phyloP scores from a whole-genome alignment of 2,113 vertebrate species.

The Tichodroma muraria region DNA sequence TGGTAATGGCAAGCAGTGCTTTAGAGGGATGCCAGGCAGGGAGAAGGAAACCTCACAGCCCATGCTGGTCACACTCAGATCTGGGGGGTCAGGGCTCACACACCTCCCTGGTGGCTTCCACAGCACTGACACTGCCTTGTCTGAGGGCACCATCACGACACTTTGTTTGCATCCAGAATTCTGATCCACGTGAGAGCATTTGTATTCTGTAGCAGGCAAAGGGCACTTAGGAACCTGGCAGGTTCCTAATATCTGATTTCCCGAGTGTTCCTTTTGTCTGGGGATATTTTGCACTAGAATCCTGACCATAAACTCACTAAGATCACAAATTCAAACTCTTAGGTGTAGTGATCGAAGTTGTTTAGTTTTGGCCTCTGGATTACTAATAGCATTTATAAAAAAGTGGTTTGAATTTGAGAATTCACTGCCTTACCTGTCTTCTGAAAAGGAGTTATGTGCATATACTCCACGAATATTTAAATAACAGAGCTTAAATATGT shows the following conservation, averaged over 20 bases:
- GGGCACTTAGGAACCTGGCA: neutral
- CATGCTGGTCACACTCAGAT: neutral
- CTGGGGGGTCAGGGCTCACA: neutral
- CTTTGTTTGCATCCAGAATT: neutral
- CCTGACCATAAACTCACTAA: neutral
- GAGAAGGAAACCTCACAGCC: neutral
- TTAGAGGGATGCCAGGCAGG: neutral
- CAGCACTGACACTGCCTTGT: neutral
- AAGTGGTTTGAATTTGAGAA: neutral
- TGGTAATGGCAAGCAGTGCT: neutral
- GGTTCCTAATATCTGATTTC: neutral
- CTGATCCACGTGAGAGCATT: accelerated
- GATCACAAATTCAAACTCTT: neutral
- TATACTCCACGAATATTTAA: neutral
- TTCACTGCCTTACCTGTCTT: neutral
- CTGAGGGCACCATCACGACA: neutral
- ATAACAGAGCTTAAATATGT: neutral
- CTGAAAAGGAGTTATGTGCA: neutral
- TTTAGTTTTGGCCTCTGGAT: neutral
- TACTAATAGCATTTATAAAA: neutral
- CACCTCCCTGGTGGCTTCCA: neutral
- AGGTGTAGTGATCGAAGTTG: neutral
- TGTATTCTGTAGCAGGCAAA: accelerated
- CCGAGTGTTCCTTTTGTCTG: neutral
- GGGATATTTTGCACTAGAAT: neutral